Evolutionary conservation across 2,113 vertebrate genomes (phyloP), one percentile per base, ranked within the genome.

Genomic region (Dermatemys mawii): DNA sequence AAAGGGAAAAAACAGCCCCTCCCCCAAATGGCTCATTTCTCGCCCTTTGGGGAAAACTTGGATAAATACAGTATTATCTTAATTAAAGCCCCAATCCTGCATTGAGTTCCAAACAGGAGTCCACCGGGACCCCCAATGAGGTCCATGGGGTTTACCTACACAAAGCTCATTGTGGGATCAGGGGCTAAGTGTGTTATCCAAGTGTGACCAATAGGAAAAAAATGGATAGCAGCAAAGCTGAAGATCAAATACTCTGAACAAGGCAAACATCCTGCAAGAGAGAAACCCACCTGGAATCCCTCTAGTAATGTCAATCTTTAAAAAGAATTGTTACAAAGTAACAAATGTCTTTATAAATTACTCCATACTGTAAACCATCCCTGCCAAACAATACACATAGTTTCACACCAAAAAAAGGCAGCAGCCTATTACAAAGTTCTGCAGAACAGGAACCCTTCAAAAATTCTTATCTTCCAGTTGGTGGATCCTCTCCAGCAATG

Each of bases 381-480:
- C 80, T 93, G 86, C 79, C 78, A 94, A 96, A 93, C 82, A 96
- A 95, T 46, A 41, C 41, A 24, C 41, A 76, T 90, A 93, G 55
- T 41, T 89, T 92, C 82, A 84, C 84, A 48, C 44, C 93, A 73
- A 87, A 84, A 89, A 84, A 7, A 12, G 95, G 55, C 89, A 97
- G 63, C n/a, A 96, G 86, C 49, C 90, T 41, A 91, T 22, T 41
- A 87, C 82, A 94, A 41, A 93, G 55, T 89, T 95, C 85, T 90
- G 84, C 81, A 93, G 83, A 93, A 93, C 50, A 55, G 90, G 90
- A 93, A 83, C 82, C 63, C 26, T 89, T 91, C 88, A 86, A 93
- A 95, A 96, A 94, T 26, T 81, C 48, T 93, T 94, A 92, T 89
- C 51, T 97, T 41, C 49, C 85, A 96, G 90, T 75, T 90, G 79